Base-by-base conservation (phyloP, 1,140 invertebrate genomes). In the Euglossa dilemma region DNA sequence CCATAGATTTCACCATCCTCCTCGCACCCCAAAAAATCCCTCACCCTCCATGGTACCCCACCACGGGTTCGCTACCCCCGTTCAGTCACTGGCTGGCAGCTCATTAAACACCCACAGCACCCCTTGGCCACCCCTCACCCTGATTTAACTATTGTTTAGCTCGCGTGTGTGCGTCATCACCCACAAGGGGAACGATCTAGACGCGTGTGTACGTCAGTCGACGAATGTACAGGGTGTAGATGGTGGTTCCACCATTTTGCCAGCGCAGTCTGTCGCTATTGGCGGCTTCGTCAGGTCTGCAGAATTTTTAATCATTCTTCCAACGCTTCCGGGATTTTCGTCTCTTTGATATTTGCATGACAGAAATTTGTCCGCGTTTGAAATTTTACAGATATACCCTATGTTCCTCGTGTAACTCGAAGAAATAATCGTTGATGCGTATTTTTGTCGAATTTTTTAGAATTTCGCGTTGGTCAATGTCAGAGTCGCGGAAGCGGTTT, bases 101-200 rank as follows among this genome's bases (percentile, higher is more conserved):
- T 94, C 93, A 94, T 94, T 94, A 94, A 94, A 94, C 93, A 93
- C 93, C 93, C 93, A 92, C 93, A 92, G 91, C 86, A 90, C 88
- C 90, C 91, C 91, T 89, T 84, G 83, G 75, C 76, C 90, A 77
- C 85, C 91, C 87, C 85, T 88, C 88, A 90, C 87, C 89, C 91
- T 93, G 92, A 93, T 93, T 93, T 93, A 92, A 91, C 92, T 91
- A 93, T 93, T 93, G 92, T 93, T 91, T 91, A 91, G 89, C 75
- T 59, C 50, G 52, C 56, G 25, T 80, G 86, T 88, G 71, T 84
- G 63, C 74, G 59, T 82, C 85, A 75, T 82, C 79, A 75, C 67
- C 74, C 54, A 85, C 83, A 59, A 73, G 71, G 45, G 78, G 70
- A 71, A 63, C 72, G 50, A 77, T 52, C 54, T 16, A 18, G 20